A percentile compares a stretch with the other conserved stretches of the same genome.
Conservation (phyloP, 2,113 vertebrate genomes). For the Psephotus haematonotus region DNA sequence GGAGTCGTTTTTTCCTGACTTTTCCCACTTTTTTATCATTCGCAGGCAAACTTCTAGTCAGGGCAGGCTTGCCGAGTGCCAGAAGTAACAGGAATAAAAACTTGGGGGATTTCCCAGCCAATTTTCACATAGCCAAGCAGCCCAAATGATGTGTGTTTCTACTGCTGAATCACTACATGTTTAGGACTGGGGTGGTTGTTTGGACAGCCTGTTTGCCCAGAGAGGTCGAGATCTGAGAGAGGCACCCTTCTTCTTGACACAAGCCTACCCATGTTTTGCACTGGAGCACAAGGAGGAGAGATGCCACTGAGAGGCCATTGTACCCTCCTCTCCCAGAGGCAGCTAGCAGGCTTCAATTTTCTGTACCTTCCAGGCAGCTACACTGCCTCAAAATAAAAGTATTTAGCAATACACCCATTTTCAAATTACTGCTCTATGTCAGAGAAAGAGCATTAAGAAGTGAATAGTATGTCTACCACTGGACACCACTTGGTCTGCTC, state of each 20-base stretch:
- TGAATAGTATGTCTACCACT: background rate
- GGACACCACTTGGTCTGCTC: background rate
- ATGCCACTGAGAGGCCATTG: background rate
- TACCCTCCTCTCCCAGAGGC: background rate
- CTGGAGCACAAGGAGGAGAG: background rate
- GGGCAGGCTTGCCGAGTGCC: background rate
- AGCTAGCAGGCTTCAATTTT: background rate
- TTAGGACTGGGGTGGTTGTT: background rate
- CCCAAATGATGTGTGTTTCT: background rate
- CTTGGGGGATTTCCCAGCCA: constrained; percentile 36
- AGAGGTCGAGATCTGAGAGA: background rate
- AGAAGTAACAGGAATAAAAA: constrained; percentile 1
- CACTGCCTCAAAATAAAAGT: background rate
- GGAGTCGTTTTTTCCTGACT: background rate
- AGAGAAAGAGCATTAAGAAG: background rate
- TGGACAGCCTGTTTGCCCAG: background rate
- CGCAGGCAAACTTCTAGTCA: accelerated
- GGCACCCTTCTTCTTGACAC: background rate
- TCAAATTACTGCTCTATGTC: background rate
- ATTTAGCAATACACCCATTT: background rate
- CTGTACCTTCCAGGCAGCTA: background rate
- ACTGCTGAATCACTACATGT: background rate
- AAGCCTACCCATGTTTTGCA: background rate
- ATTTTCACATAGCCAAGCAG: background rate
- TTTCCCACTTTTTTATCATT: background rate